Conservation (phyloP, 2,888 invertebrate species). For the Polyommatus iphigenia region DNA sequence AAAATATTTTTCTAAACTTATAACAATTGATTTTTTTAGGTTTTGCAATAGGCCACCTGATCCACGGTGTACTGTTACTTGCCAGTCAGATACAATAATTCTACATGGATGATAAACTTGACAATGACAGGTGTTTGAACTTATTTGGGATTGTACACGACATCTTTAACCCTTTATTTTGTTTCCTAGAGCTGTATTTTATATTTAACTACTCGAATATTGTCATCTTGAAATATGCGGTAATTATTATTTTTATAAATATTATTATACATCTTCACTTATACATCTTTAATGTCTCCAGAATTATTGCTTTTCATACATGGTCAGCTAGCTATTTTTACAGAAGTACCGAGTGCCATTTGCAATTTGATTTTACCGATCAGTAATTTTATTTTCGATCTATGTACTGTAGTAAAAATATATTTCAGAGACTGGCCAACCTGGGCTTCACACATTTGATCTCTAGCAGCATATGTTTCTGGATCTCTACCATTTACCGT, state of each 20-base stretch:
- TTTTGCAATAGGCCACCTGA: conserved; percentile 11
- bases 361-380: too few relatives aligned
- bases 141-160: conserved; percentile 14
- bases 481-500: conserved; percentile 26
- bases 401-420: too few relatives aligned
- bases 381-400: too few relatives aligned
- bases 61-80: conserved; percentile 10
- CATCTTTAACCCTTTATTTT: conserved; percentile 2
- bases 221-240: conserved; percentile 18
- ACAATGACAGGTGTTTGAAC: not conserved
- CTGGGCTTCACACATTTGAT: conserved; percentile 31
- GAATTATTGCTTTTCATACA: too few relatives aligned
- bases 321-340: too few relatives aligned
- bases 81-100: not conserved
- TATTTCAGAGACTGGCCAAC: conserved; percentile 14
- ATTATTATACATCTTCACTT: too few relatives aligned
- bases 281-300: not conserved
- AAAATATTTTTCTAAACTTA: too few relatives aligned
- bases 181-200: conserved; percentile 29
- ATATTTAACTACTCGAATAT: conserved; percentile 32
- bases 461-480: conserved; percentile 22
- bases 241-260: not conserved
- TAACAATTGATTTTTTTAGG: too few relatives aligned
- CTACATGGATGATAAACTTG: not conserved
- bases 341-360: too few relatives aligned